Conservation (phyloP, 2,888 invertebrate species). For the Belgica antarctica region DNA sequence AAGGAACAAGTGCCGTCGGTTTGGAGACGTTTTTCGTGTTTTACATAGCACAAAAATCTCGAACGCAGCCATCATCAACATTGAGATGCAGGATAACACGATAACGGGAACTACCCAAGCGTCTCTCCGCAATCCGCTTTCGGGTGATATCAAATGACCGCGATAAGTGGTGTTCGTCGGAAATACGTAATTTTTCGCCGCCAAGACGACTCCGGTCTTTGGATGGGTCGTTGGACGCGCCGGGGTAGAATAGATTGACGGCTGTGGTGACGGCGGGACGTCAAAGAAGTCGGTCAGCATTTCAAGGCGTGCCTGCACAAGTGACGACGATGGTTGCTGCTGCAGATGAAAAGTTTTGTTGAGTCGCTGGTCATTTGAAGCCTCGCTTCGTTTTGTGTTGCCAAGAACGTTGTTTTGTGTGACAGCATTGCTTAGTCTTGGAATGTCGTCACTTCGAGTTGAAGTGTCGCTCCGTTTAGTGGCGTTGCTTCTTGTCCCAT, state of each 20-base stretch:
- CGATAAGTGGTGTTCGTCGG: constrained; percentile 49
- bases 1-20: constrained; percentile 79
- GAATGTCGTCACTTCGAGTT: background rate
- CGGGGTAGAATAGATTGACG: constrained; percentile 50
- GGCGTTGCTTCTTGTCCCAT: background rate
- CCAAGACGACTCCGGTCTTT: constrained; percentile 48
- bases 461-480: background rate
- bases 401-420: background rate
- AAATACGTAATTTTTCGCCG: constrained; percentile 46
- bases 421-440: background rate
- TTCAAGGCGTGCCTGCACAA: constrained; percentile 61
- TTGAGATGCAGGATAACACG: constrained; percentile 77
- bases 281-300: constrained; percentile 84
- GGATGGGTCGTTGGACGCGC: constrained; percentile 47
- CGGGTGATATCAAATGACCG: constrained; percentile 45
- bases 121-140: constrained; percentile 63
- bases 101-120: constrained; percentile 90
- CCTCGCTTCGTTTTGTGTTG: background rate
- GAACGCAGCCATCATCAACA: constrained; percentile 81
- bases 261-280: constrained; percentile 61
- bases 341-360: constrained; percentile 21
- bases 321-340: constrained; percentile 33
- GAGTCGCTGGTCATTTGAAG: background rate
- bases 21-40: constrained; percentile 78
- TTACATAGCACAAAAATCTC: constrained; percentile 87